phyloP scores from a whole-genome alignment of 2,113 vertebrate genomes.

The Archilochus colubris region DNA sequence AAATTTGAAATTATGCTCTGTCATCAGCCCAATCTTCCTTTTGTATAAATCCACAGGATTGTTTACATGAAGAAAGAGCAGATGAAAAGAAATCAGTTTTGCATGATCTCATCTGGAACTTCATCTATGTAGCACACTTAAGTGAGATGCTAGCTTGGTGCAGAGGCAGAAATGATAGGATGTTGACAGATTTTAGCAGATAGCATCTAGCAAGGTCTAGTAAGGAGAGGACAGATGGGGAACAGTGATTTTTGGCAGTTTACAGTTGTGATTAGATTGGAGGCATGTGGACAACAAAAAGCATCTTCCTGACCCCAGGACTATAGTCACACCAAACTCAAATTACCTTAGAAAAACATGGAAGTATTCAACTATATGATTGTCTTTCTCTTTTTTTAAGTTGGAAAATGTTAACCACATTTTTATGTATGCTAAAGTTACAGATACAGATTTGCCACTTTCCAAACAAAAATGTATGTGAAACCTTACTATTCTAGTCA shows the following conservation, averaged over 20 bases:
- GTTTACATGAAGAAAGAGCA: conserved; percentile 53
- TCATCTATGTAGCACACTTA: conserved; percentile 36
- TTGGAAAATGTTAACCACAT: not conserved
- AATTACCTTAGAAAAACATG: not conserved
- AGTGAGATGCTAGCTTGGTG: conserved; percentile 1
- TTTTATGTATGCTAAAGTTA: not conserved
- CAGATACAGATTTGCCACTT: not conserved
- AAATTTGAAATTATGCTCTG: conserved; percentile 16
- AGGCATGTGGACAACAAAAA: conserved; percentile 9
- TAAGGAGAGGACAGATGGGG: conserved; percentile 49
- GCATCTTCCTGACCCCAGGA: not conserved
- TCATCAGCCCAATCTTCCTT: conserved; percentile 35
- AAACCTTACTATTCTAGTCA: conserved; percentile 34
- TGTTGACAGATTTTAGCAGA: conserved; percentile 39
- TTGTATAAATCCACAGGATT: not conserved
- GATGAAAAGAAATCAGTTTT: conserved; percentile 48
- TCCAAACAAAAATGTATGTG: not conserved
- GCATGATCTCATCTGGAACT: conserved; percentile 60
- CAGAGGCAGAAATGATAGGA: conserved; percentile 40
- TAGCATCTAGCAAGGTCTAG: conserved; percentile 32
- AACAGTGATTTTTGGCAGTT: conserved; percentile 43
- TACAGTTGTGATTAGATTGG: not conserved
- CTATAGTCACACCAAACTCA: not conserved
- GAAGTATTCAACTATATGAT: not conserved
- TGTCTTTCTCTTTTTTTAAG: not conserved